Base-by-base conservation (phyloP, 2,797 vertebrate species). In the Myripristis murdjan region DNA sequence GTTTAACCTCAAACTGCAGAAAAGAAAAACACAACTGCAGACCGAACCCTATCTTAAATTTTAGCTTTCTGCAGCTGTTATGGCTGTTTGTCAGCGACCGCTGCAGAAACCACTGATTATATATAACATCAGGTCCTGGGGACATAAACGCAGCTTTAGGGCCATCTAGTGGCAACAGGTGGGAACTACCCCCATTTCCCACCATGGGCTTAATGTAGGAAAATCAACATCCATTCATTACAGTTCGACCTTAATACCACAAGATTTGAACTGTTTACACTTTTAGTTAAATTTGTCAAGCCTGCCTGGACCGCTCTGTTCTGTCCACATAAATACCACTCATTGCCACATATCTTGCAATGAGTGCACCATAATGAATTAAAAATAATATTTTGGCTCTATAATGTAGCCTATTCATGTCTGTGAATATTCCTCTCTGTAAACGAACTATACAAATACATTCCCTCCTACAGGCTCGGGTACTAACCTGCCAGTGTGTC, bases 371-470 rank as follows among this genome's bases (percentile, higher is more conserved):
- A 39, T 75, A 82, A 82, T 79, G 62, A 54, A 75, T 84, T 83
- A 26, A 67, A 85, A 77, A 58, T 53, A 33, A 80, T 51, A 64
- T 64, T 63, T 47, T 41, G 66, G 64, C 66, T 79, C 59, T 43
- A 88, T 79, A 83, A 86, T 81, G 75, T 54, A 15, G 44, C 67
- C 80, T 66, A 87, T 89, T 90, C 83, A 86, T 78, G 51, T 52
- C 37, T 20, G 57, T 60, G 28, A 83, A 85, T 84, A 82, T 77
- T 76, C 63, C 78, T 73, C 71, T 87, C 61, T 79, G 72, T 73
- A 76, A 83, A 81, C 23, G 23, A 37, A 65, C 65, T 80, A 26
- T 58, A 65, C 69, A 71, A 81, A 85, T 68, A 82, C 16, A 70
- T 73, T 46, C 58, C 80, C 72, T 81, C 63, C 48, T 78, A 44